Evolutionary conservation across 2,797 vertebrate genomes (phyloP), one percentile per base, ranked within the genome.

Genomic region (Micropoecilia bifurca): DNA sequence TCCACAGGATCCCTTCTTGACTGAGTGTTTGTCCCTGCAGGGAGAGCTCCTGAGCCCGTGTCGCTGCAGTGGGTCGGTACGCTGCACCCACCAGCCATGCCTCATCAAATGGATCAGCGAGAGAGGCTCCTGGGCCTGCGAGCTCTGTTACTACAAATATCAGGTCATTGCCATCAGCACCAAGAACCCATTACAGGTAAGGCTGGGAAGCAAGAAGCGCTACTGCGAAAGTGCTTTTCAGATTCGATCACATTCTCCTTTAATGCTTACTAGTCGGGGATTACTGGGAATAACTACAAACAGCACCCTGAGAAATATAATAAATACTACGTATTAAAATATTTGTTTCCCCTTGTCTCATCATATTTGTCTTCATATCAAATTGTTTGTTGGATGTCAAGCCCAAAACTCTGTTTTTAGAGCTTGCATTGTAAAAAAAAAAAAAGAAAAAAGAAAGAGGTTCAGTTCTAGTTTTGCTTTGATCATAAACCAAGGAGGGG

Each of bases 121-220:
- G 94, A 95, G 98, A 76, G 99, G 99, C 41, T 99, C 98, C 90
- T 99, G 99, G 99, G 98, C 97, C 90, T 99, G 99, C 80, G 99
- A 99, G 90, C 96, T 99, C 80, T 99, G 99, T 93, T 99, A 99
- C 95, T 99, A 99, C 96, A 99, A 99, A 94, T 99, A 99, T 91
- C 98, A 99, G 80, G 99, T 99, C 95, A 98, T 99, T 88, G 97
- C 98, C 95, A 99, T 99, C 96, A 99, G 98, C 96, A 99, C 99
- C 94, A 99, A 99, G 96, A 99, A 99, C 93, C 99, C 99, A 73
- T 96, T 99, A 84, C 99, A 99, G 98, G 99, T 99, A 96, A 95
- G 88, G 50, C 50, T 36, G 2, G 2, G 33, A 3, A 41, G 16
- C 80, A 45, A 69, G 16, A 22, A 10, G 39, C 28, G 33, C 22